Conservation (phyloP, 2,797 vertebrate genomes). For the Diplodus puntazzo region DNA sequence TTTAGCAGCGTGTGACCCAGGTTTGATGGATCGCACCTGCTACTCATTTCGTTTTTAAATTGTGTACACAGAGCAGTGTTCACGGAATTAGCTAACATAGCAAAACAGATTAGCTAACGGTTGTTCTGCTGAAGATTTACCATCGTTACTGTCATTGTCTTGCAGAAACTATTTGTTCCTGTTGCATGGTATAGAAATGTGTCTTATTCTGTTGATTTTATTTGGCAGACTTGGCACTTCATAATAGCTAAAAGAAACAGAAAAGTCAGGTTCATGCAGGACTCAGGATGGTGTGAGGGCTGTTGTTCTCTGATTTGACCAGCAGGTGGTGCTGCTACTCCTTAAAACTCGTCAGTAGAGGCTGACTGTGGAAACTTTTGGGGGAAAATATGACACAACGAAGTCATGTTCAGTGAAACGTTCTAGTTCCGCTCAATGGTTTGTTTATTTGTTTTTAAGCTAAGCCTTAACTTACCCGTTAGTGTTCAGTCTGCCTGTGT, state of each 20-base stretch:
- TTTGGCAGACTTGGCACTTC: conserved; percentile 15
- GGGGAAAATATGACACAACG: conserved; percentile 18
- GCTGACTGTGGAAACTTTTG: conserved; percentile 22
- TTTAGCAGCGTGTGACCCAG: neutral
- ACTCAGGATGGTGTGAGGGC: neutral
- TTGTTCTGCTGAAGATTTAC: conserved; percentile 5
- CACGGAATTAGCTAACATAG: conserved; percentile 30
- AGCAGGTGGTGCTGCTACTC: conserved; percentile 72
- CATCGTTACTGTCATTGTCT: neutral
- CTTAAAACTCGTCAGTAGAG: conserved; percentile 20
- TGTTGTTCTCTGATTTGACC: conserved; percentile 51
- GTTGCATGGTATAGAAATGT: neutral
- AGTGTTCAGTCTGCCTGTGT: conserved; percentile 13
- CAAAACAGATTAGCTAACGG: conserved; percentile 17
- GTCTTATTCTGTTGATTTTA: neutral
- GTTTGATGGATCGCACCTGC: conserved; percentile 10
- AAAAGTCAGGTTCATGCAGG: neutral
- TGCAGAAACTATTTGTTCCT: conserved; percentile 18
- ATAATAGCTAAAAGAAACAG: neutral
- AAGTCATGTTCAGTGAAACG: conserved; percentile 17
- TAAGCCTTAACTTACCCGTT: neutral
- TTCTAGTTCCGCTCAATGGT: conserved; percentile 4
- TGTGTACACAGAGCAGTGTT: conserved; percentile 25
- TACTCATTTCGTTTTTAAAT: conserved; percentile 8
- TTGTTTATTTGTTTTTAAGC: conserved; percentile 23